These are phyloP conservation scores for Diadumene lineata DNA, from an alignment of 92 coral and sea anemone species.

Conservation along the genomic window DNA sequence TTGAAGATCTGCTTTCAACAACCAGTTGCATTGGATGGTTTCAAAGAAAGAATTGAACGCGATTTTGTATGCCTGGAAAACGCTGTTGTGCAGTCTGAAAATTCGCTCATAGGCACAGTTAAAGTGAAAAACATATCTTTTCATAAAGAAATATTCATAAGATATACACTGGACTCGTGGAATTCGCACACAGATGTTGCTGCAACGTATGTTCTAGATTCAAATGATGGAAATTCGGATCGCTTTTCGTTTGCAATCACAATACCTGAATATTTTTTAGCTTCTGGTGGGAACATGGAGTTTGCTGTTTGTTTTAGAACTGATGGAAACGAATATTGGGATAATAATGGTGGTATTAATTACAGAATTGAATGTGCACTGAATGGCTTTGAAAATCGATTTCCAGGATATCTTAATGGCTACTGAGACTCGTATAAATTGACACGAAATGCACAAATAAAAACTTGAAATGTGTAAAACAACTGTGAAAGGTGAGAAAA, in stretches of 20 bases:
- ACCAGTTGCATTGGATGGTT: constrained; percentile 77
- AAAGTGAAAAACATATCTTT: constrained; percentile 91
- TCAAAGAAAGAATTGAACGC: constrained; percentile 63
- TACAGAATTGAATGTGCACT: constrained; percentile 76
- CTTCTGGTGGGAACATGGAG: constrained; percentile 78
- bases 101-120: constrained; percentile 91
- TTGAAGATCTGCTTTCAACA: constrained; percentile 79
- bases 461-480: neutral
- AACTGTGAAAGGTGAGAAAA: neutral
- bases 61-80: constrained; percentile 86
- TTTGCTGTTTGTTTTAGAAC: constrained; percentile 83
- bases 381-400: constrained; percentile 22
- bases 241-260: constrained; percentile 95
- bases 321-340: constrained; percentile 92
- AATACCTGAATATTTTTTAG: constrained; percentile 78
- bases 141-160: constrained; percentile 66
- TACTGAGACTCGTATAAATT: neutral
- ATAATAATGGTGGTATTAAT: constrained; percentile 79
- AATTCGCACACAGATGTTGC: constrained; percentile 57
- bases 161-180: constrained; percentile 85
- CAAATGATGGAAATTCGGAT: constrained; percentile 86
- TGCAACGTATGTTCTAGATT: constrained; percentile 82
- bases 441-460: neutral
- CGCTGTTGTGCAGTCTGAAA: constrained; percentile 77
- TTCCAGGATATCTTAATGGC: neutral